Conservation (phyloP, 2,113 vertebrate species). For the Petaurus breviceps region DNA sequence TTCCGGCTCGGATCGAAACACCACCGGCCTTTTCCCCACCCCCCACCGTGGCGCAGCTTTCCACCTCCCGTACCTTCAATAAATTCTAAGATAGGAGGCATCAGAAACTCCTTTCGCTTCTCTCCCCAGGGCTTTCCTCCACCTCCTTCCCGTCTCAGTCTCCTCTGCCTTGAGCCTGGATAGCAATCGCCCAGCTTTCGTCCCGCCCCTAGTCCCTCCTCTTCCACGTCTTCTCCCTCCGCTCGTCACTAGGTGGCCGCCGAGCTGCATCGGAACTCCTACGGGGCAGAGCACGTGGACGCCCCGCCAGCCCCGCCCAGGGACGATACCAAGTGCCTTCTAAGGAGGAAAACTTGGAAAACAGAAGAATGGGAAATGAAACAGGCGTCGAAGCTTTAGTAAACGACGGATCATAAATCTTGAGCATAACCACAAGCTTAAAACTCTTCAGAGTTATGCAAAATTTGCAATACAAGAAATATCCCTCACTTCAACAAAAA, state of each 20-base stretch:
- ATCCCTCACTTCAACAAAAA: not conserved
- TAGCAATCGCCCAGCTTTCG: not conserved
- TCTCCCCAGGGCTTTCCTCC: not conserved
- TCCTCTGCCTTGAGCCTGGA: not conserved
- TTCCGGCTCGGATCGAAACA: not conserved
- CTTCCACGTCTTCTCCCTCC: not conserved
- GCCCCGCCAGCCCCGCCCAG: slow-evolving; percentile 42
- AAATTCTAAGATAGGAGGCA: not conserved
- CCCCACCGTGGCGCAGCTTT: not conserved
- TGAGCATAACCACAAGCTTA: not conserved
- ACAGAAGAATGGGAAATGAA: not conserved
- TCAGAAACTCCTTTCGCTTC: not conserved
- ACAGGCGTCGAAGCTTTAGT: not conserved
- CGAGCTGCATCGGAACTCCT: not conserved
- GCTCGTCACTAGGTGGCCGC: not conserved
- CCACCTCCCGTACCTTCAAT: not conserved
- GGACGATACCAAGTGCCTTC: not conserved
- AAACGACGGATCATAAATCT: not conserved
- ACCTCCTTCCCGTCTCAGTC: not conserved
- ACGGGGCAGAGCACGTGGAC: not conserved
- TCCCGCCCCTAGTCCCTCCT: not conserved
- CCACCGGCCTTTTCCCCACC: not conserved
- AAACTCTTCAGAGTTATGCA: not conserved
- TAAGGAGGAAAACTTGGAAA: not conserved
- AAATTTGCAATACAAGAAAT: not conserved